phyloP scores from a whole-genome alignment of 1,140 invertebrate genomes.

The Trichonephila clavipes region DNA sequence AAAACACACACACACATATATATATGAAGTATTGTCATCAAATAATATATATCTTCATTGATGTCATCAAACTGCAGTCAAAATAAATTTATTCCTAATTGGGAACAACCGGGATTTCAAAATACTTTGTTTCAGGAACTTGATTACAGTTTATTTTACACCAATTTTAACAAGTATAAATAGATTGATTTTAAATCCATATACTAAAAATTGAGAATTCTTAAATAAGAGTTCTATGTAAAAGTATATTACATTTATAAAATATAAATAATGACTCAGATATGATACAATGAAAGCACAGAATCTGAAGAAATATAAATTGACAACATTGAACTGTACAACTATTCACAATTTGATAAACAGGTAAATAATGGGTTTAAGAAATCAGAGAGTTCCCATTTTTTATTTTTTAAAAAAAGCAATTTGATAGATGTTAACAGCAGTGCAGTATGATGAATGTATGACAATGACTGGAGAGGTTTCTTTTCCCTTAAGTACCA shows the following conservation, averaged over 20 bases:
- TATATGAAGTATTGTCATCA: background rate
- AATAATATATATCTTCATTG: background rate
- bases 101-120: background rate
- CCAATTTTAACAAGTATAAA: constrained; percentile 18
- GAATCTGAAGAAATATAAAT: constrained; percentile 11
- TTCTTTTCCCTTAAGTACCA: constrained; percentile 64
- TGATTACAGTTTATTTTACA: background rate
- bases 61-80: background rate
- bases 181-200: background rate
- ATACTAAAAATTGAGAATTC: background rate
- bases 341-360: constrained; percentile 60
- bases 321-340: constrained; percentile 53
- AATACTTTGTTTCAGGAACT: background rate
- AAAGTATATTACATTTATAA: constrained; percentile 59
- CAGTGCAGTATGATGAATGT: constrained; percentile 44
- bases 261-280: constrained; percentile 67
- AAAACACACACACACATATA: too few species aligned
- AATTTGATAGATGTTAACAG: constrained; percentile 22
- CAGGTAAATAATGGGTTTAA: background rate
- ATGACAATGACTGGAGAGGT: constrained; percentile 10
- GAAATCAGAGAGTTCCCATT: constrained; percentile 37
- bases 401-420: constrained; percentile 16
- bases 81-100: background rate
- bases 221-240: constrained; percentile 13
- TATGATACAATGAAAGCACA: constrained; percentile 48